Evolutionary conservation across 1,140 invertebrate genomes (phyloP), one percentile per base, ranked within the genome.

Genomic region (Nasonia vitripennis): DNA sequence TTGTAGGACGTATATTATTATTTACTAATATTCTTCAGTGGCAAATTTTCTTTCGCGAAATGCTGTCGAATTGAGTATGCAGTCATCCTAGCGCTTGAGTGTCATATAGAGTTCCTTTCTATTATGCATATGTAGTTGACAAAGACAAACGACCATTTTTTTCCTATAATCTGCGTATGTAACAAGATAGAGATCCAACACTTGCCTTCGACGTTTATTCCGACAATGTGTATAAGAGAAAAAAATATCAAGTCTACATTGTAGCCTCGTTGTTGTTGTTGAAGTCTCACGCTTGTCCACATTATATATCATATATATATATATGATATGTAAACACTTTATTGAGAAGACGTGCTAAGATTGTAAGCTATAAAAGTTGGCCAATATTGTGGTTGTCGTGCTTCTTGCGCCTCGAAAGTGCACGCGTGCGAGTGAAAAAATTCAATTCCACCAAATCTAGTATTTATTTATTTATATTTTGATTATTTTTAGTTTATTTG

Each of bases 251-350:
- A 79, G 55, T 79, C 83, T 78, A 55, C 37, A 31, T 48, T 34
- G 23, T 85, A 81, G 41, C 12, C 62, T 81, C 51, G 73, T 82
- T 78, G 73, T 81, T 86, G 73, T 86, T 82, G 68, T 86, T 78
- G 9, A 6, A 85, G 34, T 77, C n/a, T 78, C 45, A 70, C 34
- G 70, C 79, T 78, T 67, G 17, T 68, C 34, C 51, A 75, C n/a
- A 75, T 37, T 80, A 73, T 73, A 71, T 71, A 68, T 71, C n/a
- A 27, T 71, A 71, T 73, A 73, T 73, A 73, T 34, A 73, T 73
- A 73, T 34, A 73, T 17, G 10, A 41, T 41, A 62, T 74, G 20
- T 74, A 41, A 84, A 62, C 31, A 74, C 23, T 71, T 75, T 62
- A 77, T 67, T 31, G 45, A 78, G 37, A 75, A 83, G 68, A 82